Percentiles rank a stretch among this genome's conserved stretches.
These are phyloP conservation scores for Drosophila parvula DNA, from an alignment of 1,140 invertebrate genomes.

Conservation along the genomic window DNA sequence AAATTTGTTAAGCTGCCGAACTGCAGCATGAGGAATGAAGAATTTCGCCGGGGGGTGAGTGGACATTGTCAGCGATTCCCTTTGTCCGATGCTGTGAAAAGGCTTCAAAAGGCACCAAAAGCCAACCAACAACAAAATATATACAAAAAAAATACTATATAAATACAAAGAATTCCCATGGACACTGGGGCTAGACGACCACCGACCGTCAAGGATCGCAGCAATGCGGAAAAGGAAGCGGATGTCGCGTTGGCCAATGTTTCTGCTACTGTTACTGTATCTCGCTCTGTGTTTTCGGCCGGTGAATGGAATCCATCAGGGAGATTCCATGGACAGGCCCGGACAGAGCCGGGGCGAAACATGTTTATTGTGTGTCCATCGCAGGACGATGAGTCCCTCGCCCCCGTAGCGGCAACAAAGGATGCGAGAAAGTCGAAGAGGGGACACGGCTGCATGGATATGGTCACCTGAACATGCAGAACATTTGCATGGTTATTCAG, in stretches of 20 bases:
- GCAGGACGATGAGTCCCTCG: not conserved
- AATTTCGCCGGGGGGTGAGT: not conserved
- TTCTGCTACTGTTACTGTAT: conserved; percentile 38
- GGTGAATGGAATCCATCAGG: conserved; percentile 53
- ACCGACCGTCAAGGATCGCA: conserved; percentile 39
- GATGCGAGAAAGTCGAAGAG: not conserved
- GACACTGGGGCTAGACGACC: conserved; percentile 23
- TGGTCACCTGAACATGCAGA: conserved; percentile 23
- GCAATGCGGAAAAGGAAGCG: conserved; percentile 70
- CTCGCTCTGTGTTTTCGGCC: conserved; percentile 19
- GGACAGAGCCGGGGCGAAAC: conserved; percentile 8
- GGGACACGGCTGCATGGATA: conserved; percentile 5
- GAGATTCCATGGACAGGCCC: conserved; percentile 18
- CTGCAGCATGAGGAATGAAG: not conserved
- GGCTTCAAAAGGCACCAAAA: conserved; percentile 67
- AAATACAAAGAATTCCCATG: conserved; percentile 50
- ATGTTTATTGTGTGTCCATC: conserved; percentile 44
- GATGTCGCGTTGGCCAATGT: conserved; percentile 78
- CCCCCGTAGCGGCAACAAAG: conserved; percentile 17
- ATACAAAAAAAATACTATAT: conserved; percentile 26
- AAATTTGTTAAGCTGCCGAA: conserved; percentile 69
- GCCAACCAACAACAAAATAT: not conserved
- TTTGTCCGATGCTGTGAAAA: conserved; percentile 75
- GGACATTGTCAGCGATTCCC: conserved; percentile 70
- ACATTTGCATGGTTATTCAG: conserved; percentile 20